Percentiles rank a stretch among this genome's conserved stretches.
phyloP scores from a whole-genome alignment of 1,140 invertebrate species.

The Cydia pomonella region DNA sequence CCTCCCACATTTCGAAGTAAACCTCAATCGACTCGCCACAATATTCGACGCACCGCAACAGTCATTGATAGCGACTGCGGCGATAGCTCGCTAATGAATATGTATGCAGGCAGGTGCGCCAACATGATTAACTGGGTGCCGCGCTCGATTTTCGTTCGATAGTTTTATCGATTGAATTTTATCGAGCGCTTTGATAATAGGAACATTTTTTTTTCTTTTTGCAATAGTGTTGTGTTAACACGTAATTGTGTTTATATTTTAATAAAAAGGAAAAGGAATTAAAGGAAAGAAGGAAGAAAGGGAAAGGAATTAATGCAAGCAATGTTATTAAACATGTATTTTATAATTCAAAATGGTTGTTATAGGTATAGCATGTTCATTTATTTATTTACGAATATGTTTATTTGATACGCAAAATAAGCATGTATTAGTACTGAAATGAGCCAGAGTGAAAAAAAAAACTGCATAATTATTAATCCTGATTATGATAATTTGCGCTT shows the following conservation, averaged over 20 bases:
- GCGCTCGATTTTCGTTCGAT: conserved; percentile 71
- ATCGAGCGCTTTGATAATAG: conserved; percentile 42
- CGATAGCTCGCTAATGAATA: conserved; percentile 72
- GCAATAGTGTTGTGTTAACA: neutral
- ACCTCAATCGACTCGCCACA: conserved; percentile 8
- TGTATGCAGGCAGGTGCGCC: conserved; percentile 71
- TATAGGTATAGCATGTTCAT: no score
- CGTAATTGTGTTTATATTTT: neutral
- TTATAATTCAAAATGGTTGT: no score
- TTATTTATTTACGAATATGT: no score
- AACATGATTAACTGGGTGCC: conserved; percentile 75
- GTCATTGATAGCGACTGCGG: conserved; percentile 69
- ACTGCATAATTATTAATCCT: no score
- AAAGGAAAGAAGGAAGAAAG: no score
- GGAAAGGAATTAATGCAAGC: no score
- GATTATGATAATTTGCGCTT: no score
- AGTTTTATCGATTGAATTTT: conserved; percentile 53
- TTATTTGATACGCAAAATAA: no score
- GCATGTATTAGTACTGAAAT: no score
- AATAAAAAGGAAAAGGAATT: no score
- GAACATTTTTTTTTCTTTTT: neutral
- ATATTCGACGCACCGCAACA: conserved; percentile 49
- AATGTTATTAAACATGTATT: no score
- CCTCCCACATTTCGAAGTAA: neutral
- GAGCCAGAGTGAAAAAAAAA: no score